Evolutionary conservation across 2,888 invertebrate genomes (phyloP).

Genomic region (Xestia xanthographa): DNA sequence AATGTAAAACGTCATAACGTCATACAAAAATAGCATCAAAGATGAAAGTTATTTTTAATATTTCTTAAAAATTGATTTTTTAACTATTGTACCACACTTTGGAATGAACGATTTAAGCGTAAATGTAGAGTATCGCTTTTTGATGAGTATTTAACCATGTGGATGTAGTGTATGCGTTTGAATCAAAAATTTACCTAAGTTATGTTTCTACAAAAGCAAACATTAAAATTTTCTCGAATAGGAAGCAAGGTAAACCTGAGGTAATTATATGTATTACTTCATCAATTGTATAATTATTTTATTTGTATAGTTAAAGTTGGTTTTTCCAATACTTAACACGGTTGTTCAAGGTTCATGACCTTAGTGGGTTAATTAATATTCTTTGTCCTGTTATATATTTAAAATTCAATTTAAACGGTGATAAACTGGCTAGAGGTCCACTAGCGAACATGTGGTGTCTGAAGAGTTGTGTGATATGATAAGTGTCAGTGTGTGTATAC

Average conservation of each 20-base stretch:
- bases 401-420: slow-evolving; percentile 43
- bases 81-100: slow-evolving; percentile 67
- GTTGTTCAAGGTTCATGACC: slow-evolving; percentile 82
- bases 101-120: slow-evolving; percentile 75
- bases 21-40: slow-evolving; percentile 86
- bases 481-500: slow-evolving; percentile 43
- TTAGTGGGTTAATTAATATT: slow-evolving; percentile 76
- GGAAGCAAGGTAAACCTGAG: slow-evolving; percentile 83
- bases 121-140: slow-evolving; percentile 70
- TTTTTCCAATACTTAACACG: slow-evolving; percentile 61
- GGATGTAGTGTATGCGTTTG: slow-evolving; percentile 72
- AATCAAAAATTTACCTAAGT: slow-evolving; percentile 82
- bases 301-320: slow-evolving; percentile 49
- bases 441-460: slow-evolving; percentile 47
- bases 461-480: slow-evolving; percentile 29
- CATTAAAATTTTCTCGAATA: slow-evolving; percentile 83
- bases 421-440: slow-evolving; percentile 27
- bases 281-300: slow-evolving; percentile 52
- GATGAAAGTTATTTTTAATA: slow-evolving; percentile 89
- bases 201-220: slow-evolving; percentile 88
- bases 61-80: slow-evolving; percentile 75
- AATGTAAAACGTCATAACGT: slow-evolving; percentile 73
- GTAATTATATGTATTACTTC: slow-evolving; percentile 76
- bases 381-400: slow-evolving; percentile 66
- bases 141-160: slow-evolving; percentile 72